Conservation (phyloP, 2,113 vertebrate genomes). For the Chionomys nivalis region DNA sequence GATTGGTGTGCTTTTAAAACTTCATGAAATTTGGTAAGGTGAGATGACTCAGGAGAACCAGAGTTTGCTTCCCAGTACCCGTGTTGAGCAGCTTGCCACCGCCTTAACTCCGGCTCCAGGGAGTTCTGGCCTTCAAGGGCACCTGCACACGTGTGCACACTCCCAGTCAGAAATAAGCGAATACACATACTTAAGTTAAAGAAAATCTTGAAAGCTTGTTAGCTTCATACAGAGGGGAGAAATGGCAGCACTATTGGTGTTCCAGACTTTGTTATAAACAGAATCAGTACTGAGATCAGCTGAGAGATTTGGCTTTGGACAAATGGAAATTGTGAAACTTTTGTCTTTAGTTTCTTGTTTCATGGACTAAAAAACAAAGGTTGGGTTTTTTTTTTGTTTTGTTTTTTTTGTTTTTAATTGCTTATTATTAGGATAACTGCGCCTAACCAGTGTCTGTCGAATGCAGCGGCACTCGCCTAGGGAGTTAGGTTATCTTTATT, state of each 20-base stretch:
- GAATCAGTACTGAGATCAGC: not conserved
- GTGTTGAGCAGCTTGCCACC: not conserved
- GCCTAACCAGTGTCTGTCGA: not conserved
- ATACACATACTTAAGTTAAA: not conserved
- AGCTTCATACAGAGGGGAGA: not conserved
- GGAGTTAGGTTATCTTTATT: conserved; percentile 21
- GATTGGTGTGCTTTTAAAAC: not conserved
- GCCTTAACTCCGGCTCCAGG: not conserved
- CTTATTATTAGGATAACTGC: conserved; percentile 32
- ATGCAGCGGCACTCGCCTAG: not conserved
- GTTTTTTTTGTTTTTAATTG: not conserved
- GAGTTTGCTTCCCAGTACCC: not conserved
- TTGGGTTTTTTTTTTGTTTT: too few species aligned
- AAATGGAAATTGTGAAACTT: conserved; percentile 5
- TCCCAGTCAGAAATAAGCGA: not conserved
- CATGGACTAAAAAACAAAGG: conserved; percentile 15
- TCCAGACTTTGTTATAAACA: not conserved
- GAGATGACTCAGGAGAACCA: too few species aligned
- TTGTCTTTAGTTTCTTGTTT: conserved; percentile 51
- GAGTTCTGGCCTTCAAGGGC: not conserved
- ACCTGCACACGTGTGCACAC: not conserved
- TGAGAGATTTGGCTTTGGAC: conserved; percentile 40
- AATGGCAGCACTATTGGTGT: not conserved
- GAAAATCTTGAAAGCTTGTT: not conserved
- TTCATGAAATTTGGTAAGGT: too few species aligned